Evolutionary conservation across 30 jellyfish, hydroid and myxozoan species (phyloP), one percentile per base, ranked within the genome.

Genomic region (Pseudorhiza aurosa): DNA sequence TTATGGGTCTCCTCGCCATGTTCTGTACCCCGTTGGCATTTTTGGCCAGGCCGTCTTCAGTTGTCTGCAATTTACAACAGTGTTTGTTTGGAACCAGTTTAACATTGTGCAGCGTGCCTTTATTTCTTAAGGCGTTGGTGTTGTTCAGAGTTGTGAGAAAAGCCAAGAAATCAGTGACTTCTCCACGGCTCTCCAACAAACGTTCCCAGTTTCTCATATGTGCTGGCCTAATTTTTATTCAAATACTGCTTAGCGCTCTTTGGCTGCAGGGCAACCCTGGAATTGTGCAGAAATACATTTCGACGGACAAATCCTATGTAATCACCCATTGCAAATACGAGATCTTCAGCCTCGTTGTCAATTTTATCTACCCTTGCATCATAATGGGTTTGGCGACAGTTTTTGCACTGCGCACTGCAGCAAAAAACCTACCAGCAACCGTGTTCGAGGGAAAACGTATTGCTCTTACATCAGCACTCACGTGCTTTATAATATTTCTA

Each of bases 251-350:
- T 2, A 55, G 64, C 45, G 57, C 79, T 10, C 56, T 81, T 0
- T 81, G 85, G 92, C 21, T 81, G 5, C 71, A 53, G 35, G 85
- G 85, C 2, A 68, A 67, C 58, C 85, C 68, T 8, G 77, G 71
- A n/a, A 47, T 35, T 9, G 78, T 65, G 4, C 55, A 36, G 14
- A 81, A 25, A 15, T 31, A 35, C 58, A 12, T n/a, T 15, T 70
- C 92, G 1, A 49, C 78, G 10, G 79, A 49, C 43, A 81, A 40
- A 8, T 24, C 28, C 9, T 45, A 65, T 43, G 45, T 81, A 39
- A 24, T 53, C 29, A 43, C 32, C 30, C 85, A 81, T 55, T 81
- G 92, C 36, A 30, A 55, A 33, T 56, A 64, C 53, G 55, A 57
- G 8, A 21, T 51, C 24, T 8, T 65, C 47, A 62, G 78, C 39